Evolutionary conservation across 2,797 vertebrate genomes (phyloP).

Genomic region (Eidolon dupreanum): DNA sequence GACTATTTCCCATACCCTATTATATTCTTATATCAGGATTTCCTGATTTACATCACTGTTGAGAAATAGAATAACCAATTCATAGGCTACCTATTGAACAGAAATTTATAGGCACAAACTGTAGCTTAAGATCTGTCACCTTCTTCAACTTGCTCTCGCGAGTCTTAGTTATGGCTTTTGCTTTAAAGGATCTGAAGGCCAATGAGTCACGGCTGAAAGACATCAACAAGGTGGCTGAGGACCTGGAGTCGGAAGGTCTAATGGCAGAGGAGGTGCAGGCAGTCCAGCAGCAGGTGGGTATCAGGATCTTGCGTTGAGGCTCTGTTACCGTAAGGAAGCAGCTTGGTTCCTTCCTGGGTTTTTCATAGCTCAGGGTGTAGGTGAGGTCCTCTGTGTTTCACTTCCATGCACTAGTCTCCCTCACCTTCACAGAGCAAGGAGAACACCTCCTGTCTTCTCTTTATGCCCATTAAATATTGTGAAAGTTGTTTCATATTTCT

Average conservation of each 20-base stretch:
- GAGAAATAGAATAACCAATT: not conserved
- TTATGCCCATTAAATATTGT: not conserved
- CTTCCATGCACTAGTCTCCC: not conserved
- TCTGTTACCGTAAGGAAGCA: rapidly evolving
- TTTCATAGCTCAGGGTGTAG: not conserved
- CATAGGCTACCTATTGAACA: not conserved
- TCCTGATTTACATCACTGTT: not conserved
- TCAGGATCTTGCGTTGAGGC: not conserved
- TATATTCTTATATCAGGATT: not conserved
- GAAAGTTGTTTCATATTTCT: not conserved
- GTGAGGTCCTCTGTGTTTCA: not conserved
- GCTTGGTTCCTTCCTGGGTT: not conserved
- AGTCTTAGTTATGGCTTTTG: not conserved
- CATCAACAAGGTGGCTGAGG: slow-evolving; percentile 98
- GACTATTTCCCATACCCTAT: rapidly evolving
- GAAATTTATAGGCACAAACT: rapidly evolving
- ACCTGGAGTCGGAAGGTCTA: slow-evolving; percentile 97
- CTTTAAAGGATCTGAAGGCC: slow-evolving; percentile 95
- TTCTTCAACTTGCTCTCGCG: not conserved
- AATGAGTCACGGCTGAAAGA: slow-evolving; percentile 98
- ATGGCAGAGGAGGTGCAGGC: slow-evolving; percentile 97
- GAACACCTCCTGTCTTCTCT: not conserved
- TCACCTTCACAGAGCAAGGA: not conserved
- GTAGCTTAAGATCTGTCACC: not conserved
- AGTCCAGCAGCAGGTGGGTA: slow-evolving; percentile 87